Evolutionary conservation across 1,140 invertebrate genomes (phyloP).

Genomic region (Cotesia typhae): DNA sequence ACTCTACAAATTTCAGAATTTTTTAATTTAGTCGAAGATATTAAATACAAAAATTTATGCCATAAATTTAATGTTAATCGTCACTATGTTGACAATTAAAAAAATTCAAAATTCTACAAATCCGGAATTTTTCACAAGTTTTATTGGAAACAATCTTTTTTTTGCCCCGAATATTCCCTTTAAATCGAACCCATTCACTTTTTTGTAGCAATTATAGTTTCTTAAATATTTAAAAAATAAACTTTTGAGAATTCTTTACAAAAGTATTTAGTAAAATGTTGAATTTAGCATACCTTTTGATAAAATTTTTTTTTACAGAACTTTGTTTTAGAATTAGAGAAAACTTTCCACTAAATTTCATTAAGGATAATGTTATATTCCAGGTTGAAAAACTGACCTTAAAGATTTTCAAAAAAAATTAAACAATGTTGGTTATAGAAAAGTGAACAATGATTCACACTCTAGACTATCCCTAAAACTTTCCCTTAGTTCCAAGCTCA

Average conservation of each 20-base stretch:
- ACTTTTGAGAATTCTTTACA: neutral
- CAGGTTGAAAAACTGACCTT: constrained; percentile 17
- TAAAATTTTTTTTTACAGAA: neutral
- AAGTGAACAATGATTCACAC: too few species aligned
- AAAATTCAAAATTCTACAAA: neutral
- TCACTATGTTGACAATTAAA: neutral
- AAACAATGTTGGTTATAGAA: too few species aligned
- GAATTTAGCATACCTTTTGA: neutral
- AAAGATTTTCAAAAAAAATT: too few species aligned
- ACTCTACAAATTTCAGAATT: neutral
- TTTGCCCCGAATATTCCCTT: neutral
- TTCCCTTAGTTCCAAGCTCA: too few species aligned
- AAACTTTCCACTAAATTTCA: neutral
- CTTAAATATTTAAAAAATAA: neutral
- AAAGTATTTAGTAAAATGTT: neutral
- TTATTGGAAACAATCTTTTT: neutral
- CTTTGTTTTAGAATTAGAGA: neutral
- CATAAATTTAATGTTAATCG: neutral
- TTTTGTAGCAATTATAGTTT: neutral
- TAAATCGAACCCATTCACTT: neutral
- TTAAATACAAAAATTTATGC: neutral
- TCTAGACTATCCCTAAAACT: too few species aligned
- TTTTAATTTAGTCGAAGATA: neutral
- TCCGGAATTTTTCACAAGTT: neutral
- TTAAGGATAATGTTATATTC: neutral